Evolutionary conservation across 2,113 vertebrate genomes (phyloP), one percentile per base, ranked within the genome.

Genomic region (Hyperoodon ampullatus): DNA sequence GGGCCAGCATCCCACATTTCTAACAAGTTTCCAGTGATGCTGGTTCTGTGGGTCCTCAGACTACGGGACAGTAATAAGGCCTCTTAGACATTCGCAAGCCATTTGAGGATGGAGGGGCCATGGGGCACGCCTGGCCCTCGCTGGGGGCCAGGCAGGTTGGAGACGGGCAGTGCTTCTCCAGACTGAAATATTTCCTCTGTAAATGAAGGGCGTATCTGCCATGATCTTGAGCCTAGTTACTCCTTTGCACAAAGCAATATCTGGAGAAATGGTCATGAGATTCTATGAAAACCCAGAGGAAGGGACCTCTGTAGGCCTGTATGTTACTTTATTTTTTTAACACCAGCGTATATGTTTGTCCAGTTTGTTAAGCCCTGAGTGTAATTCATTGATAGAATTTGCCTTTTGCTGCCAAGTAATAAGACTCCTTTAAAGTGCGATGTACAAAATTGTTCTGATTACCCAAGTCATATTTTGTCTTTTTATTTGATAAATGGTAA

Each of bases 401-500:
- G 15, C 66, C 35, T 47, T 74, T 83, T 90, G 28, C 50, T 50
- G 28, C 87, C 33, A 21, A 58, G 42, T 28, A 55, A n/a, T 24
- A 53, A 53, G 72, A 44, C 19, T 85, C 15, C n/a, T 77, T 75
- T 80, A 33, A 2, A 23, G 10, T 35, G 33, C 30, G 71, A 44
- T 74, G 11, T 50, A 26, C 70, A 74, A 95, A 74, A 68, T 47
- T 13, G 42, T 33, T 88, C n/a, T 33, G 30, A 87, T 93, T 89
- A 42, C 44, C 88, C 35, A 24, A 70, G 30, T 30, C 66, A 80
- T 21, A n/a, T n/a, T 93, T 75, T 85, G 44, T 42, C 75, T 93
- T 81, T 80, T 74, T 77, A 71, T 60, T 50, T 72, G 55, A 95
- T 88, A 92, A 94, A 78, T 7, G 84, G 0, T 60, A 55, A 71